Conservation (phyloP, 2,113 vertebrate species). For the Thinocorus orbignyianus region DNA sequence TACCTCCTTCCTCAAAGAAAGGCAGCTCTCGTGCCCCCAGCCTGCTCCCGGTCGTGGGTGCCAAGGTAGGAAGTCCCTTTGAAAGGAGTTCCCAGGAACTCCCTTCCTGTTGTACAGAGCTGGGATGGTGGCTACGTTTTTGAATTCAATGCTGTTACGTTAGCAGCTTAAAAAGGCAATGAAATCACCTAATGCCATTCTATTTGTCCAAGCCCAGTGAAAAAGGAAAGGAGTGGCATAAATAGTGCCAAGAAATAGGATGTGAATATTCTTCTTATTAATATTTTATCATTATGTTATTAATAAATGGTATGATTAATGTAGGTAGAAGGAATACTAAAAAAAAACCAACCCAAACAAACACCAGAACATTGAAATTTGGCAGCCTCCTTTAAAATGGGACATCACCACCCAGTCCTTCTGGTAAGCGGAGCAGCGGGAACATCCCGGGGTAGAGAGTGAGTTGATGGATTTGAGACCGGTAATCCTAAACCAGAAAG, state of each 20-base stretch:
- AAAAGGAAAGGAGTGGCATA: neutral
- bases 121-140: neutral
- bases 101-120: constrained; percentile 40
- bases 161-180: neutral
- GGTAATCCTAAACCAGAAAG: neutral
- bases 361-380: neutral
- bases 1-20: neutral
- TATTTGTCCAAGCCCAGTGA: neutral
- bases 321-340: neutral
- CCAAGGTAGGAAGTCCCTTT: neutral
- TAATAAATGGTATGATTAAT: neutral
- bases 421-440: neutral
- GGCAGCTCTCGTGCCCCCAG: neutral
- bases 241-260: neutral
- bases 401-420: neutral
- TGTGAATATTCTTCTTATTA: neutral
- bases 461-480: neutral
- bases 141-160: neutral
- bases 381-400: neutral
- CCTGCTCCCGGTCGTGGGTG: rapidly evolving
- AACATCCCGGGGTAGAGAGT: neutral
- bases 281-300: neutral
- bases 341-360: neutral
- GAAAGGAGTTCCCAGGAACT: constrained; percentile 57
- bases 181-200: constrained; percentile 45